Base-by-base conservation (phyloP, 1,140 invertebrate genomes). In the Cydia strobilella region DNA sequence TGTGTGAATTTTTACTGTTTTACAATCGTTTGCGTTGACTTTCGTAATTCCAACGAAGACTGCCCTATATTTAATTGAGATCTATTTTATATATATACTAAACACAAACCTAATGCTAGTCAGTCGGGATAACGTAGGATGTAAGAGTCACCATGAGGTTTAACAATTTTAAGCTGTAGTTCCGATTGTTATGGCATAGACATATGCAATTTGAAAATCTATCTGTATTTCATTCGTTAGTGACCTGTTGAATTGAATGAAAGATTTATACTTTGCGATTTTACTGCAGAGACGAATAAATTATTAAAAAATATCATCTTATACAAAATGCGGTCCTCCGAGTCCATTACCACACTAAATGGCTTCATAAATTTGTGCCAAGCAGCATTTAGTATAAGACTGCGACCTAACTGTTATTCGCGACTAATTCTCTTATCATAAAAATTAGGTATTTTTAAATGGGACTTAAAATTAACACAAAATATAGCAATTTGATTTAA, bases 61-160 rank as follows among this genome's bases (percentile, higher is more conserved):
- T 92, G 90, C 88, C 90, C 89, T 92, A 91, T 88, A 88, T 90
- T 90, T 92, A 91, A 91, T 90, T 91, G 88, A 92, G 83, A 91
- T 90, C 87, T 92, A 91, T 92, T 92, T 92, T 92, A 90, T 92
- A 92, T 79, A 79, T 90, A 90, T 88, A 87, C 86, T 92, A 90
- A 87, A 86, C 87, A 90, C 88, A 90, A 90, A 86, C 84, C 84
- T 90, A 85, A 88, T 86, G 80, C 85, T 90, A 90, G 89, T 91
- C 85, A 86, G 87, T 86, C 86, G 77, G 80, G 86, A 85, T 87
- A 84, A 86, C 81, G 81, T 92, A 90, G 88, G 78, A 80, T 86
- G 86, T 86, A 84, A 79, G 80, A 81, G 82, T 77, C 73, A 74
- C 20, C 42, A 74, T 75, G 62, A 79, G 42, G 74, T 72, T 73